Base-by-base conservation (phyloP, 2,113 vertebrate genomes). In the Burhinus bistriatus region DNA sequence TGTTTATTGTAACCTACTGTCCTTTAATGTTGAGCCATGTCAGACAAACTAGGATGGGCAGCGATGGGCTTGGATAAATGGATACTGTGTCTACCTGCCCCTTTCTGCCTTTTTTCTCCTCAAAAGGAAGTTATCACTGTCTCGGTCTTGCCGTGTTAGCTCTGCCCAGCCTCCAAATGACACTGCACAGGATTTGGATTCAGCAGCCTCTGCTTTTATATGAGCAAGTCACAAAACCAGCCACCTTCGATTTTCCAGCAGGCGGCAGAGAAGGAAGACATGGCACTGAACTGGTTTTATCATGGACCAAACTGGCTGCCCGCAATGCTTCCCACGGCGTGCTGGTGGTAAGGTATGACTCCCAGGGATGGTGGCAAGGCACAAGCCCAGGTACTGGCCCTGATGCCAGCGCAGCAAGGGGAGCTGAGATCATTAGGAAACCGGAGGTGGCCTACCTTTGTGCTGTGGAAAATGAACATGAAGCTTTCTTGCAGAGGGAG, bases 301-400 rank as follows among this genome's bases (percentile, higher is more conserved):
- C 5, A 1, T 2, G 5, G 44, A 34, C 19, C 15, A 21, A 49
- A n/a, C 75, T 45, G 68, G 27, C 66, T 55, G 14, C 22, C 51
- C 44, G 73, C 17, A 16, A 23, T 3, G 42, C 20, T 65, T 73
- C 42, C 59, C 9, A 2, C 1, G 1, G 40, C 1, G 0, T 9
- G 40, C 20, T 29, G 15, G 45, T 9, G 27, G 65, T 21, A 21
- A 34, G 40, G 30, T 13, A 1, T 3, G 8, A 34, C 45, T 64
- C 27, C 45, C 6, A 14, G 61, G 30, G 38, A 54, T 9, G 32
- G 47, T 12, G 32, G 23, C 19, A 64, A 40, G 68, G 69, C 69
- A 36, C 17, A 34, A 49, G 54, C 23, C 9, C 3, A 0, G 23
- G 54, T 26, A 25, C 54, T 12, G 27, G 38, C 23, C 19, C 71